Base-by-base conservation (phyloP, 2,888 invertebrate species). In the Chloroclysta siterata region DNA sequence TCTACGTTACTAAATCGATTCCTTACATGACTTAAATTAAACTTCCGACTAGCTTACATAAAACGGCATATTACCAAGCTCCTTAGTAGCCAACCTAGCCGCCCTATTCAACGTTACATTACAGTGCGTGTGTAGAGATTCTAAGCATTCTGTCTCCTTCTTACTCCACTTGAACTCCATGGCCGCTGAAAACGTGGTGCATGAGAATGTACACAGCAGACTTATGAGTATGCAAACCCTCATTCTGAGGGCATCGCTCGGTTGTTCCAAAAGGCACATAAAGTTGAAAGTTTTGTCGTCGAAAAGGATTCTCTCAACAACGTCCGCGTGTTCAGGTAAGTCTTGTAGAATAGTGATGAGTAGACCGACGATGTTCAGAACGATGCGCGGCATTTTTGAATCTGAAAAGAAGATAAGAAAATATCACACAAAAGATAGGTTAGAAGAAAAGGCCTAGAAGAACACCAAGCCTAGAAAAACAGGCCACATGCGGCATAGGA, bases 211-310 rank as follows among this genome's bases (percentile, higher is more conserved):
- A 29, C 95, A 95, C 60, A 97, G 83, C 29, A 96, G 89, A 71
- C 95, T 93, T 15, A 97, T 89, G n/a, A 97, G 90, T 72, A 95
- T 94, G 77, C 97, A 97, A 10, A 95, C 93, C 76, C 97, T 93
- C 75, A 95, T 94, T 72, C 94, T 90, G 7, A 96, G 74, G 0
- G 94, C 83, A 61, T 94, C 92, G 72, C 94, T 94, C 0, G 94
- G 90, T 75, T 94, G 94, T 71, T 94, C 93, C 60, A 96, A 81
- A 55, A 96, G 89, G 36, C 80, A 81, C 44, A 94, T 82, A 64
- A 96, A 93, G 76, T 94, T 92, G 60, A 88, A 89, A 4, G 86
- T 85, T 2, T 85, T 70, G 63, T 92, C 89, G 44, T 94, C 94
- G 62, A 95, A 90, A 5, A 97, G 87, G 64, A 97, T 95, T 74